These are phyloP conservation scores for Psettodes erumei DNA, from an alignment of 2,113 vertebrate genomes.

Conservation along the genomic window DNA sequence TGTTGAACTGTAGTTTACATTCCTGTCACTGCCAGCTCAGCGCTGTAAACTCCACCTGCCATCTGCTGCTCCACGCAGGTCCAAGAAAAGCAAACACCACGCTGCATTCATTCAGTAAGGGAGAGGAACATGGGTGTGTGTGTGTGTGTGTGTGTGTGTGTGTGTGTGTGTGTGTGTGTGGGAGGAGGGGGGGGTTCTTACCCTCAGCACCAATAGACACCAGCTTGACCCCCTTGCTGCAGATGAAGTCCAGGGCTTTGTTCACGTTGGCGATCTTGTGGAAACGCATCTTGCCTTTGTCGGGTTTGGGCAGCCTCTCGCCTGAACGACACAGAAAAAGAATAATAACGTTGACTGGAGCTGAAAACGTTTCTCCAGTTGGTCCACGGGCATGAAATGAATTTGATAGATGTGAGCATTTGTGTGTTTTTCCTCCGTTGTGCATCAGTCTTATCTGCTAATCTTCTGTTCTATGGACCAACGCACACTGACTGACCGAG, in stretches of 20 bases:
- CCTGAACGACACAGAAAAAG: slow-evolving; percentile 73
- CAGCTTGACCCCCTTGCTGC: slow-evolving; percentile 93
- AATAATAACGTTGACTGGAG: too few species aligned
- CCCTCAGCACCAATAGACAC: slow-evolving; percentile 98
- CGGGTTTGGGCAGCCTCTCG: slow-evolving; percentile 91
- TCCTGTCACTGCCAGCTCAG: slow-evolving; percentile 9
- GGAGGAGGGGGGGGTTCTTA: slow-evolving; percentile 73
- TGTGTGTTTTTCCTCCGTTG: too few species aligned
- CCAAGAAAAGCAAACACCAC: slow-evolving; percentile 21
- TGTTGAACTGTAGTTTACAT: slow-evolving; percentile 6
- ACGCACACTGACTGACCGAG: too few species aligned
- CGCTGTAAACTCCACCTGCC: not conserved
- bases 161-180: too few species aligned
- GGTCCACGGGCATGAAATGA: too few species aligned
- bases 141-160: too few species aligned
- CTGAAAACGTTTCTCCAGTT: too few species aligned
- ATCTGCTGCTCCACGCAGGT: slow-evolving; percentile 12
- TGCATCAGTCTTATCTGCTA: too few species aligned
- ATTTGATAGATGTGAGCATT: too few species aligned
- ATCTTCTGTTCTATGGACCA: too few species aligned
- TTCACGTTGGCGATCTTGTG: slow-evolving; percentile 96
- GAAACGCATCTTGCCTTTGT: slow-evolving; percentile 97
- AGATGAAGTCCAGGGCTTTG: slow-evolving; percentile 93
- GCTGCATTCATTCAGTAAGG: too few species aligned
- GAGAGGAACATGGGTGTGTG: too few species aligned